Evolutionary conservation across 1,140 invertebrate genomes (phyloP).

Genomic region (Venustaconcha ellipsiformis): DNA sequence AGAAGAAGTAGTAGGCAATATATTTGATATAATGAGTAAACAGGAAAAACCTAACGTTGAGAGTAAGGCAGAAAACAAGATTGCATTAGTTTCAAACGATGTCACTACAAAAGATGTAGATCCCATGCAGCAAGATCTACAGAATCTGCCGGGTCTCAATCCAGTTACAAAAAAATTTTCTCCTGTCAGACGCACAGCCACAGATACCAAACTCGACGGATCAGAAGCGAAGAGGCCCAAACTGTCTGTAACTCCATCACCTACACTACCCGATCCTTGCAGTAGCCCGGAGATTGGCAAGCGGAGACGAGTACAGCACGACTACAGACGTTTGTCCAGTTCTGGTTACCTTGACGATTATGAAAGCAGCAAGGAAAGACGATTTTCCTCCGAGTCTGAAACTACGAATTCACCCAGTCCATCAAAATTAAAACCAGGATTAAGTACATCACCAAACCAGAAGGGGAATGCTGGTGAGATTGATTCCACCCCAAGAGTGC

Average conservation of each 20-base stretch:
- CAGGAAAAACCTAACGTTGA: conserved; percentile 36
- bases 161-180: conserved; percentile 21
- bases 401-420: conserved; percentile 40
- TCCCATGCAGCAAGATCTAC: conserved; percentile 55
- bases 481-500: conserved; percentile 8
- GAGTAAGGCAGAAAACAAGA: conserved; percentile 24
- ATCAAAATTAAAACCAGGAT: conserved; percentile 40
- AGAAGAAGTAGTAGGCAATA: conserved; percentile 46
- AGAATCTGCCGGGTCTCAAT: conserved; percentile 66
- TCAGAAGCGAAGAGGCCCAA: conserved; percentile 46
- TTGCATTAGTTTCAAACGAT: conserved; percentile 38
- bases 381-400: conserved; percentile 57
- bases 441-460: background rate
- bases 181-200: conserved; percentile 3
- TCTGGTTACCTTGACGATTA: conserved; percentile 66
- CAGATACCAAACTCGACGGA: conserved; percentile 18
- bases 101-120: conserved; percentile 48
- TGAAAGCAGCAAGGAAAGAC: conserved; percentile 54
- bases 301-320: conserved; percentile 58
- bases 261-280: conserved; percentile 34
- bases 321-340: conserved; percentile 63
- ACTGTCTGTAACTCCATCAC: conserved; percentile 31
- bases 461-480: conserved; percentile 1
- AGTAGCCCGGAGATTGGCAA: conserved; percentile 59
- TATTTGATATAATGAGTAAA: conserved; percentile 45